These are phyloP conservation scores for Latrodectus geometricus DNA, from an alignment of 1,140 invertebrate species.

Conservation along the genomic window DNA sequence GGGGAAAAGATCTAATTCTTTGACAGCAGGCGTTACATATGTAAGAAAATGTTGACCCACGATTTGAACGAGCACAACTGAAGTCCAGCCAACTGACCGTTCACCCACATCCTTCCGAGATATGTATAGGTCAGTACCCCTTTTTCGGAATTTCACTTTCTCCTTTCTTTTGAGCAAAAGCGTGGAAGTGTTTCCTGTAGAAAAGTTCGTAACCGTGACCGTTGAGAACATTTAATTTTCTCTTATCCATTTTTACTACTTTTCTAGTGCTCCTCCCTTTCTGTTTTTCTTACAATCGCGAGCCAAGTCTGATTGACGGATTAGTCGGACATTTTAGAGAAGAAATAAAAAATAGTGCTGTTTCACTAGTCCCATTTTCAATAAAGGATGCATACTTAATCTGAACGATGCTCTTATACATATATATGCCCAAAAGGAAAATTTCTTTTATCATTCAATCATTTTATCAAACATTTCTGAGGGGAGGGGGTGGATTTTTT, in stretches of 20 bases:
- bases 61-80: not conserved
- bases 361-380: too few relatives aligned
- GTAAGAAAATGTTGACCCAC: not conserved
- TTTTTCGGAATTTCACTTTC: slow-evolving; percentile 23
- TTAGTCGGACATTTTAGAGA: not conserved
- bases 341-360: not conserved
- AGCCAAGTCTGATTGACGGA: not conserved
- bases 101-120: slow-evolving; percentile 39
- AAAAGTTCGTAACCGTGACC: slow-evolving; percentile 35
- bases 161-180: slow-evolving; percentile 10
- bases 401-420: too few relatives aligned
- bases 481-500: too few relatives aligned
- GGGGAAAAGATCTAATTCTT: too few relatives aligned
- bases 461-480: too few relatives aligned
- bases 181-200: slow-evolving; percentile 54
- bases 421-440: too few relatives aligned
- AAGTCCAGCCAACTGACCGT: slow-evolving; percentile 45
- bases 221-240: slow-evolving; percentile 10
- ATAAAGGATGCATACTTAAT: too few relatives aligned
- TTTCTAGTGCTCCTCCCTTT: not conserved
- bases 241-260: slow-evolving; percentile 2
- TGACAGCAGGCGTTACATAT: too few relatives aligned
- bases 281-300: not conserved
- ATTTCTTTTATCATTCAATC: too few relatives aligned
- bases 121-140: slow-evolving; percentile 50